These are phyloP conservation scores for Hyperopisus bebe DNA, from an alignment of 2,113 vertebrate genomes.

Conservation along the genomic window DNA sequence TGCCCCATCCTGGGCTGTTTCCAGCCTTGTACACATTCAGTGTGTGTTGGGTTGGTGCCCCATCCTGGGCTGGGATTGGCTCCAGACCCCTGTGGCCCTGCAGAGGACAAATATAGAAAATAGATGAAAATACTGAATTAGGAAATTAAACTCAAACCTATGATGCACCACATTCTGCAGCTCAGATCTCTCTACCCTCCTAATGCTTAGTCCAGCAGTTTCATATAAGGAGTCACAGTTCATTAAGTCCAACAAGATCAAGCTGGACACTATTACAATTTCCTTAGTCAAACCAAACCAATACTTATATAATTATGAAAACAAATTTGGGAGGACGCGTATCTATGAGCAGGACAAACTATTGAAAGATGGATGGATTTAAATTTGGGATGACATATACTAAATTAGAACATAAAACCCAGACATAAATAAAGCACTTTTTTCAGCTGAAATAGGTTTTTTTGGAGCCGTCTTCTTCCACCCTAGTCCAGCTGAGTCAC, in stretches of 20 bases:
- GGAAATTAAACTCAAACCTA: background rate
- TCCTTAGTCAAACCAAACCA: background rate
- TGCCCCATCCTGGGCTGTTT: background rate
- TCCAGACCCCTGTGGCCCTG: background rate
- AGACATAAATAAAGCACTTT: background rate
- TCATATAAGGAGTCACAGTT: background rate
- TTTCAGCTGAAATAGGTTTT: background rate
- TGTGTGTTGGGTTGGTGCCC: no score
- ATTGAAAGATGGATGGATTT: background rate
- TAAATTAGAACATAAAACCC: background rate
- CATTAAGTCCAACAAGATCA: background rate
- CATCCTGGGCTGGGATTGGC: no score
- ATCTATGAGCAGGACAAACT: background rate
- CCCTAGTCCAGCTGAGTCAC: background rate
- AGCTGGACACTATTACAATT: background rate
- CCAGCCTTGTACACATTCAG: background rate
- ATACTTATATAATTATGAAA: background rate
- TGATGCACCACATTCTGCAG: background rate
- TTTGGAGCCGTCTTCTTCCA: background rate
- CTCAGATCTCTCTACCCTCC: background rate
- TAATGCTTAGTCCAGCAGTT: background rate
- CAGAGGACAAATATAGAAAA: background rate
- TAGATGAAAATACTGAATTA: background rate
- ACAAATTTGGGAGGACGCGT: background rate
- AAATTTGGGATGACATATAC: background rate